These are phyloP conservation scores for Argentina silus DNA, from an alignment of 2,797 vertebrate species.

Conservation along the genomic window DNA sequence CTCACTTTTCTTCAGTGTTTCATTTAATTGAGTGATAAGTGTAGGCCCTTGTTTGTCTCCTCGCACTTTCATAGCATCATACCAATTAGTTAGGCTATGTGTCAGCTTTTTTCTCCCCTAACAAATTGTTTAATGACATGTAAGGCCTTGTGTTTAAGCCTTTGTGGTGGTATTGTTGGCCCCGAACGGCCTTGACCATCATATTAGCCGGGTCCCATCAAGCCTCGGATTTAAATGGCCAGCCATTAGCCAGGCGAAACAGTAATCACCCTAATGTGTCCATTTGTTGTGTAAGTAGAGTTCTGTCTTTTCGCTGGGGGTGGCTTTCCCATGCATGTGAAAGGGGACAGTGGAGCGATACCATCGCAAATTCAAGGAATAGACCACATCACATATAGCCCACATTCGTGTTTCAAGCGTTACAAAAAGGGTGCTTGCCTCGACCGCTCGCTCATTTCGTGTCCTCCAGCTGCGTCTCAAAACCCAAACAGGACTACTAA, in stretches of 20 bases:
- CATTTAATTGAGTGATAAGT: constrained; percentile 67
- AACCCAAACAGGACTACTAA: constrained; percentile 21
- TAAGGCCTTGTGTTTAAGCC: constrained; percentile 55
- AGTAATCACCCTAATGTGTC: constrained; percentile 82
- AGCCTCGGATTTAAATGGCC: constrained; percentile 73
- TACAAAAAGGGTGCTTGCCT: constrained; percentile 51
- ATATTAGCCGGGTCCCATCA: constrained; percentile 67
- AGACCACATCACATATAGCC: constrained; percentile 21
- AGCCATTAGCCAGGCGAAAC: constrained; percentile 77
- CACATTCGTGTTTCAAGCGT: constrained; percentile 71
- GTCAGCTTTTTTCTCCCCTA: constrained; percentile 51
- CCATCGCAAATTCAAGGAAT: constrained; percentile 72
- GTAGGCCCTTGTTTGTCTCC: constrained; percentile 57
- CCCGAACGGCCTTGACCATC: constrained; percentile 71
- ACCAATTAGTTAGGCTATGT: constrained; percentile 52
- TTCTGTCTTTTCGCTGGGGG: constrained; percentile 65
- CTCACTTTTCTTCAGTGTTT: constrained; percentile 42
- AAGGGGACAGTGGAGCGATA: constrained; percentile 69
- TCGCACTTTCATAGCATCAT: constrained; percentile 60
- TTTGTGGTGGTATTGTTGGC: constrained; percentile 68
- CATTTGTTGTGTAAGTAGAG: constrained; percentile 82
- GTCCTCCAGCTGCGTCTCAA: constrained; percentile 13
- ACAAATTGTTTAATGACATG: constrained; percentile 73
- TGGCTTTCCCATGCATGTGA: constrained; percentile 71
- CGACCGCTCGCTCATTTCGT: constrained; percentile 47